Conservation (phyloP, 2,888 invertebrate genomes). For the Mystacides longicornis region DNA sequence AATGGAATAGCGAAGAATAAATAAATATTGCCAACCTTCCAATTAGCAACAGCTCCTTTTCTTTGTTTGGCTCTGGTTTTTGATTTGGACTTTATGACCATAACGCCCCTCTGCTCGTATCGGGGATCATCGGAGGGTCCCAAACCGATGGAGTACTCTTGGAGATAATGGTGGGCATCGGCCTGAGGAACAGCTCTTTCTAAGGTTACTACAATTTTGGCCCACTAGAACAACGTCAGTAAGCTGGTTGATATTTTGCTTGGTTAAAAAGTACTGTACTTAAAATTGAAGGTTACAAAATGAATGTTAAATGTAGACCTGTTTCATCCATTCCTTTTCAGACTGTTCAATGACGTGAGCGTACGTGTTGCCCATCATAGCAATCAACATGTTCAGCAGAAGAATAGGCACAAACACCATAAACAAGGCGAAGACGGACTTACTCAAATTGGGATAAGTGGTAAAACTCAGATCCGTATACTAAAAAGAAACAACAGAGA, state of each 20-base stretch:
- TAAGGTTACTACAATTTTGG: conserved; percentile 94
- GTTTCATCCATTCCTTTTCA: conserved; percentile 98
- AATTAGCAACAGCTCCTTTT: conserved; percentile 91
- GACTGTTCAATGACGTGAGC: conserved; percentile 96
- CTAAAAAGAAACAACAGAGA: conserved; percentile 46
- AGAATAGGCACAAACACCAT: conserved; percentile 98
- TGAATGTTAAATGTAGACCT: conserved; percentile 44
- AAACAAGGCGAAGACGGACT: conserved; percentile 94
- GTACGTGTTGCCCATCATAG: conserved; percentile 99
- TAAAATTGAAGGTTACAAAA: background rate
- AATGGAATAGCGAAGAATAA: too few relatives aligned
- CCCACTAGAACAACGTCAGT: conserved; percentile 82
- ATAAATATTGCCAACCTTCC: too few relatives aligned
- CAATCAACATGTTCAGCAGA: conserved; percentile 92
- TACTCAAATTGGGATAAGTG: conserved; percentile 85
- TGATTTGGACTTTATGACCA: conserved; percentile 96
- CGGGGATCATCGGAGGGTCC: conserved; percentile 78
- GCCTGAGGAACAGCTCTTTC: conserved; percentile 89
- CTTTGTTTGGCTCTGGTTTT: conserved; percentile 94
- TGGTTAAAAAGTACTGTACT: background rate
- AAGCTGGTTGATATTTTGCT: background rate
- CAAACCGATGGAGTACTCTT: conserved; percentile 91
- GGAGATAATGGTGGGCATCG: conserved; percentile 83
- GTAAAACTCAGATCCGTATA: conserved; percentile 87
- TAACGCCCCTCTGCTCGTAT: conserved; percentile 84